Conservation (phyloP, 2,888 invertebrate genomes). For the Cheilosia variabilis region DNA sequence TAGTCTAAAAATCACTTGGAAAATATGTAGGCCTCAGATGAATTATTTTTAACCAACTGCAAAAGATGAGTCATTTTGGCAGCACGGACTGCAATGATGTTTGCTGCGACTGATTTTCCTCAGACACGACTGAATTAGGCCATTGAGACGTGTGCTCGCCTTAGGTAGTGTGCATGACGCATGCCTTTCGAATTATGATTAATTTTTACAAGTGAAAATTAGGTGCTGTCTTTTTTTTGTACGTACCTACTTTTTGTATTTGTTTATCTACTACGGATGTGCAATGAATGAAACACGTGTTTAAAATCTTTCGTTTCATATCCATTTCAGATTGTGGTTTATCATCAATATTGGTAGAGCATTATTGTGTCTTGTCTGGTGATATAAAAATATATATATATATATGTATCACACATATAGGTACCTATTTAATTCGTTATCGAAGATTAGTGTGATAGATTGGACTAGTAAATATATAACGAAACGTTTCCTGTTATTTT, state of each 20-base stretch:
- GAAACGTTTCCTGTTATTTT: not conserved
- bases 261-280: too few relatives aligned
- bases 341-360: not conserved
- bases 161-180: conserved; percentile 13
- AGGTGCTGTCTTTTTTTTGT: not conserved
- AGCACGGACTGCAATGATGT: not conserved
- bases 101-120: conserved; percentile 8
- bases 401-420: not conserved
- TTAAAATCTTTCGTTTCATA: not conserved
- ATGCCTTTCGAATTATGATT: conserved; percentile 14
- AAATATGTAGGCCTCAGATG: too few relatives aligned
- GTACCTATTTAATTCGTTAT: not conserved
- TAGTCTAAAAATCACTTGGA: too few relatives aligned
- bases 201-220: conserved; percentile 22
- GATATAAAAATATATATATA: not conserved
- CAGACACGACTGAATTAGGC: conserved; percentile 21
- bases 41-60: not conserved
- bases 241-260: too few relatives aligned
- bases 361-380: not conserved
- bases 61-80: conserved; percentile 21
- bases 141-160: conserved; percentile 22
- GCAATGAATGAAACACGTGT: conserved; percentile 1
- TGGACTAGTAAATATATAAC: not conserved
- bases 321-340: not conserved
- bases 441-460: not conserved